phyloP scores from a whole-genome alignment of 2,888 invertebrate genomes.

The Aphodius sticticus region DNA sequence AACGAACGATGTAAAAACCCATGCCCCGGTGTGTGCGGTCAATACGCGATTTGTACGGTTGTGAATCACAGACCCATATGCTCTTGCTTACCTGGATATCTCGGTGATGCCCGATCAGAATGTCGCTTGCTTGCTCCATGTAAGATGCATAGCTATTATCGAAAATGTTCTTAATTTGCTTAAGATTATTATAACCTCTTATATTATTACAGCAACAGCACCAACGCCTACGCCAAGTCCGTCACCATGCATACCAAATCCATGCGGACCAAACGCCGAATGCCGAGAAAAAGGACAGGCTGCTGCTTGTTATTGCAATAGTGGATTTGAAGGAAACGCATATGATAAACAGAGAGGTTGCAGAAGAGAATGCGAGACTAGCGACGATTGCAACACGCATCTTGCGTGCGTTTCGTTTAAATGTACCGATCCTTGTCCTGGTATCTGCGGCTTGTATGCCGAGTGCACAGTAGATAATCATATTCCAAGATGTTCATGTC shows the following conservation, averaged over 20 bases:
- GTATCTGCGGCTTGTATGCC: conserved; percentile 82
- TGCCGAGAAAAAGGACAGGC: conserved; percentile 84
- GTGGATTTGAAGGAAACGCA: conserved; percentile 83
- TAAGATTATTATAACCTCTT: neutral
- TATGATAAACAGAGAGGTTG: conserved; percentile 75
- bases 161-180: neutral
- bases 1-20: conserved; percentile 86
- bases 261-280: conserved; percentile 86
- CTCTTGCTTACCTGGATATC: conserved; percentile 82
- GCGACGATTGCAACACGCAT: conserved; percentile 76
- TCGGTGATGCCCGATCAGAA: conserved; percentile 75
- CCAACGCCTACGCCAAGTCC: conserved; percentile 62
- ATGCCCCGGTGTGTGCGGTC: conserved; percentile 81
- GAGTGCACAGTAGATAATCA: conserved; percentile 82
- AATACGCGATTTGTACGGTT: conserved; percentile 83
- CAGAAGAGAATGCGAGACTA: conserved; percentile 80
- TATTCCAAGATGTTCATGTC: conserved; percentile 80
- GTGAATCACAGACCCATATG: conserved; percentile 84
- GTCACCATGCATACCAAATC: conserved; percentile 84
- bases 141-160: conserved; percentile 49
- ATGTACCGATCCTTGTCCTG: conserved; percentile 85
- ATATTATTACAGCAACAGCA: conserved; percentile 64
- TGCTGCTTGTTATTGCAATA: conserved; percentile 83
- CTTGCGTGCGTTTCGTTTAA: conserved; percentile 83
- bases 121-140: conserved; percentile 61